Evolutionary conservation across 2,797 vertebrate species (phyloP), one percentile per base, ranked within the genome.

Genomic region (Enoplosus armatus): DNA sequence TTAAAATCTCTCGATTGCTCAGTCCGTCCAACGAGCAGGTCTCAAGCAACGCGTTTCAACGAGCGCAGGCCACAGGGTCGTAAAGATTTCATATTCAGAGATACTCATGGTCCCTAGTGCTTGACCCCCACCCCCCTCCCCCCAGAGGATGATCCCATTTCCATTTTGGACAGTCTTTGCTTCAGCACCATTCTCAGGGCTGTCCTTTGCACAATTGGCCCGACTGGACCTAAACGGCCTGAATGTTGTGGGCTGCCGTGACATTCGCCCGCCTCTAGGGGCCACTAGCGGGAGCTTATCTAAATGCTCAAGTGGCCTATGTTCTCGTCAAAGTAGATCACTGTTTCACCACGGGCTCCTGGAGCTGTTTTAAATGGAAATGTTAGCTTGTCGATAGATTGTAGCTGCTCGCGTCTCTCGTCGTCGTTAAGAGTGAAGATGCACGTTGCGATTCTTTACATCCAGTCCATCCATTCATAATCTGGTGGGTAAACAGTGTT

Each of bases 401-500:
- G 20, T 41, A 55, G 66, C 58, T 75, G 53, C 53, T 74, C 31
- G 43, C 68, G 22, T 14, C 56, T 31, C 22, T 86, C 51, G 73
- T 39, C n/a, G 27, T 73, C 60, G 61, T 65, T 68, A 50, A 60
- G 53, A 81, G 43, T 63, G 35, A 78, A 61, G 69, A 67, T 77
- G 62, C 71, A 83, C 18, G 56, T 20, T 65, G 67, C 1, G 41
- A 75, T 53, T 24, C 35, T 78, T 81, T 64, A 41, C 63, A 75
- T 58, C 27, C 63, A 71, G n/a, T n/a, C n/a, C n/a, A n/a, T n/a
- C n/a, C n/a, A n/a, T n/a, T n/a, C n/a, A n/a, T n/a, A 88, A 93
- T 86, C 85, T 91, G 66, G 6, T 63, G 83, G 81, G 86, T 89
- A 90, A 90, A 93, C 88, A 89, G 77, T 56, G 47, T 87, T 89